Evolutionary conservation across 2,888 invertebrate species (phyloP).

Genomic region (Spisula solida): DNA sequence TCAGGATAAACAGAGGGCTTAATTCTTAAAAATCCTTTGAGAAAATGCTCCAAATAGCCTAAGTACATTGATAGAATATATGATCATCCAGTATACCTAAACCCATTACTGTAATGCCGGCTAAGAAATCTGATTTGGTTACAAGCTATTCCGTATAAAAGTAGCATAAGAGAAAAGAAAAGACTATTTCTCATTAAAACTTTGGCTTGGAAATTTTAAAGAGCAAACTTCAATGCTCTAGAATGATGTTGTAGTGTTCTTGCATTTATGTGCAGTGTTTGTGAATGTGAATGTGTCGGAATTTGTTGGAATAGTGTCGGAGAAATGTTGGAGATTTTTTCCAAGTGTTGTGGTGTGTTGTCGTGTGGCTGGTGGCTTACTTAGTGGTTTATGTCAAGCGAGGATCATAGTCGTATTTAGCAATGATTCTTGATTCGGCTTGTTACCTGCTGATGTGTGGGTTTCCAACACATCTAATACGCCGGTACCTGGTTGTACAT

Average conservation of each 20-base stretch:
- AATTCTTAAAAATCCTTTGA: slow-evolving; percentile 71
- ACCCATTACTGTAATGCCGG: slow-evolving; percentile 80
- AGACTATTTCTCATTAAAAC: slow-evolving; percentile 65
- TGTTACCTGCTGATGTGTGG: background rate
- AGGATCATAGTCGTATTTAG: background rate
- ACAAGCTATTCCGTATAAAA: slow-evolving; percentile 76
- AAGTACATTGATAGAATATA: slow-evolving; percentile 80
- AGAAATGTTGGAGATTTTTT: background rate
- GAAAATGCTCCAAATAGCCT: slow-evolving; percentile 77
- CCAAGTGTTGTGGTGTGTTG: background rate
- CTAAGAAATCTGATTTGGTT: slow-evolving; percentile 81
- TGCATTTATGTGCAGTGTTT: slow-evolving; percentile 13
- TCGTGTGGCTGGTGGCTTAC: background rate
- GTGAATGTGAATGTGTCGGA: background rate
- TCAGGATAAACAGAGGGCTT: slow-evolving; percentile 69
- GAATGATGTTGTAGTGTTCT: background rate
- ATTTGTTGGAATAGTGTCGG: background rate
- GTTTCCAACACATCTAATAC: background rate
- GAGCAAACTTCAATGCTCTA: slow-evolving; percentile 13
- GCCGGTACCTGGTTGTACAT: background rate
- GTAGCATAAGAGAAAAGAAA: slow-evolving; percentile 72
- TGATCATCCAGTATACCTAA: slow-evolving; percentile 79
- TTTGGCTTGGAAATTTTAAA: slow-evolving; percentile 48
- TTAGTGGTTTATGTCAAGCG: background rate
- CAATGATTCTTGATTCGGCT: background rate